Percentiles rank a stretch among this genome's conserved stretches.
phyloP scores from a whole-genome alignment of 2,797 vertebrate species.

The Characodon lateralis region DNA sequence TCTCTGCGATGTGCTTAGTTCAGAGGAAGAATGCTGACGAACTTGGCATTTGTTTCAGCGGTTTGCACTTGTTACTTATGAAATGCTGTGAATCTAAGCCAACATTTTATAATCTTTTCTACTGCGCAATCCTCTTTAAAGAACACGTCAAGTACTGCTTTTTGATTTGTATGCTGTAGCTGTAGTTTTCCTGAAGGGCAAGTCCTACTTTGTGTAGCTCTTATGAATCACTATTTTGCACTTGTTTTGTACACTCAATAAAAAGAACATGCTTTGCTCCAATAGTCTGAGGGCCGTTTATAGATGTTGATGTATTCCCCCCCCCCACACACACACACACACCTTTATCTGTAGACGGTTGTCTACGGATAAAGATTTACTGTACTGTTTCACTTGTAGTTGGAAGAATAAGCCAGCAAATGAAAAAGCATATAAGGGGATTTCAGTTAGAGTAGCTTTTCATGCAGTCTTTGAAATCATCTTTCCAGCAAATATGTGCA shows the following conservation, averaged over 20 bases:
- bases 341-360: background rate
- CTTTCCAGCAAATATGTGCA: background rate
- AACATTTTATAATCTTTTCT: constrained; percentile 65
- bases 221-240: constrained; percentile 81
- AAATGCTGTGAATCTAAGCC: constrained; percentile 69
- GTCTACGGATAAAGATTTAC: background rate
- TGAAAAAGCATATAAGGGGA: background rate
- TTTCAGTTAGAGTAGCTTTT: background rate
- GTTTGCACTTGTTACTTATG: constrained; percentile 71
- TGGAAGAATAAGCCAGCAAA: background rate
- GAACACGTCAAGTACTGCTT: constrained; percentile 64
- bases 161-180: constrained; percentile 69
- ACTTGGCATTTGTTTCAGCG: constrained; percentile 59
- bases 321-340: no score
- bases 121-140: constrained; percentile 54
- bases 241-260: constrained; percentile 86
- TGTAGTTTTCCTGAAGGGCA: constrained; percentile 65
- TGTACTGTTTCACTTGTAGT: background rate
- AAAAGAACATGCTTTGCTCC: constrained; percentile 80
- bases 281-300: constrained; percentile 11
- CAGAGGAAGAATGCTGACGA: constrained; percentile 61
- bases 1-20: constrained; percentile 64
- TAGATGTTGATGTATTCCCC: background rate
- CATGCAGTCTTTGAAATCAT: no score
- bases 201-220: constrained; percentile 76